These are phyloP conservation scores for Galerucella nymphaeae DNA, from an alignment of 2,888 invertebrate genomes.

Conservation along the genomic window DNA sequence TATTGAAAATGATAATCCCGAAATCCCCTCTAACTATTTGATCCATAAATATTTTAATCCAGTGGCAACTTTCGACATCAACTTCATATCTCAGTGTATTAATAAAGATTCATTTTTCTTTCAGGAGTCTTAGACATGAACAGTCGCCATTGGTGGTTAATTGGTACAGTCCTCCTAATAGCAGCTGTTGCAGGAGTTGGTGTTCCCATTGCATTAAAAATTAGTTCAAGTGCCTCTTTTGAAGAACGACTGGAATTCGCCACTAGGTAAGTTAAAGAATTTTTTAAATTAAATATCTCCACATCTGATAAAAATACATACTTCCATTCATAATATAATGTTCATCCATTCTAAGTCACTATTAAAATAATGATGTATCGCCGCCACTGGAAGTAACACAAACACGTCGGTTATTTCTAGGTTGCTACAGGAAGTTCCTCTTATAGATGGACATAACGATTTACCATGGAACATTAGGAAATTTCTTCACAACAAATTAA, in stretches of 20 bases:
- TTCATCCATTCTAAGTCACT: no score
- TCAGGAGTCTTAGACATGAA: slow-evolving; percentile 70
- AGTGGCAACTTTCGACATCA: no score
- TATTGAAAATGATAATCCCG: no score
- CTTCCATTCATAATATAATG: no score
- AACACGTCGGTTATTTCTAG: slow-evolving; percentile 14
- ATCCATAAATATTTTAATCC: no score
- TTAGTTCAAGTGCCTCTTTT: slow-evolving; percentile 80
- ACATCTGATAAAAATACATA: no score
- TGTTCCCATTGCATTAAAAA: slow-evolving; percentile 81
- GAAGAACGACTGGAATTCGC: slow-evolving; percentile 81
- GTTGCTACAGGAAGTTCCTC: slow-evolving; percentile 75
- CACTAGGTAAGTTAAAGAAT: slow-evolving; percentile 67
- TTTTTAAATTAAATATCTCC: no score
- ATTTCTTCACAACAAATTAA: slow-evolving; percentile 88
- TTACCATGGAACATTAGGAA: slow-evolving; percentile 92
- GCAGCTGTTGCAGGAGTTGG: slow-evolving; percentile 85
- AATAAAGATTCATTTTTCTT: slow-evolving; percentile 45
- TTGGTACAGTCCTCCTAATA: slow-evolving; percentile 79
- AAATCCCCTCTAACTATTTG: no score
- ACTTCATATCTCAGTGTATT: neutral
- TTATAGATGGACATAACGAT: slow-evolving; percentile 90
- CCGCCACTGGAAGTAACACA: neutral
- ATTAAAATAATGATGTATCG: neutral
- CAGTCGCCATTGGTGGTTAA: slow-evolving; percentile 80